Evolutionary conservation across 2,888 invertebrate genomes (phyloP).

Genomic region (Anaspis maculata): DNA sequence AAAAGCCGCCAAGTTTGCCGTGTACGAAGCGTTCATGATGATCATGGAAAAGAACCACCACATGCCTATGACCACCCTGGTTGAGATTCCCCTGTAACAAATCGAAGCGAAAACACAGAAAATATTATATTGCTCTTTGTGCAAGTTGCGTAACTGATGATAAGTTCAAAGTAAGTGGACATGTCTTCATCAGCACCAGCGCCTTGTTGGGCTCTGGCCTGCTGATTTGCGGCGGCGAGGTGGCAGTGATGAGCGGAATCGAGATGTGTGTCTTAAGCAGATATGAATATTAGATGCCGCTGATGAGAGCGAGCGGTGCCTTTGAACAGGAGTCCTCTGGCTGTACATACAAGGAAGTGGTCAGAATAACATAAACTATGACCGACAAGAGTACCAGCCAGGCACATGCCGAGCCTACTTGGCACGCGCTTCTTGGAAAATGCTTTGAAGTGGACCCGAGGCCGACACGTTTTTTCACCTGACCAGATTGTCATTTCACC

Average conservation of each 20-base stretch:
- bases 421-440: slow-evolving; percentile 36
- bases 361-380: slow-evolving; percentile 36
- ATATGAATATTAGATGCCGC: slow-evolving; percentile 16
- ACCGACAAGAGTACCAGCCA: slow-evolving; percentile 21
- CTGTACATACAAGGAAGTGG: slow-evolving; percentile 29
- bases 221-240: too few species aligned
- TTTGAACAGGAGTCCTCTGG: slow-evolving; percentile 20
- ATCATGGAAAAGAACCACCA: slow-evolving; percentile 94
- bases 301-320: slow-evolving; percentile 19
- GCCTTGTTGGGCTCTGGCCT: too few species aligned
- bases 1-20: slow-evolving; percentile 90
- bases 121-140: too few species aligned
- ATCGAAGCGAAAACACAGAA: background rate
- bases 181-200: too few species aligned
- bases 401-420: slow-evolving; percentile 30
- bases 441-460: slow-evolving; percentile 22
- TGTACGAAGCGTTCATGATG: slow-evolving; percentile 88
- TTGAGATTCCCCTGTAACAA: slow-evolving; percentile 69
- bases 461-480: slow-evolving; percentile 23
- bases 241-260: too few species aligned
- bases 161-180: too few species aligned
- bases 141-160: too few species aligned
- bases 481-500: too few species aligned
- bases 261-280: too few species aligned
- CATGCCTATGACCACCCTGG: slow-evolving; percentile 78